Evolutionary conservation across 2,113 vertebrate species (phyloP).

Genomic region (Oreochromis aureus): DNA sequence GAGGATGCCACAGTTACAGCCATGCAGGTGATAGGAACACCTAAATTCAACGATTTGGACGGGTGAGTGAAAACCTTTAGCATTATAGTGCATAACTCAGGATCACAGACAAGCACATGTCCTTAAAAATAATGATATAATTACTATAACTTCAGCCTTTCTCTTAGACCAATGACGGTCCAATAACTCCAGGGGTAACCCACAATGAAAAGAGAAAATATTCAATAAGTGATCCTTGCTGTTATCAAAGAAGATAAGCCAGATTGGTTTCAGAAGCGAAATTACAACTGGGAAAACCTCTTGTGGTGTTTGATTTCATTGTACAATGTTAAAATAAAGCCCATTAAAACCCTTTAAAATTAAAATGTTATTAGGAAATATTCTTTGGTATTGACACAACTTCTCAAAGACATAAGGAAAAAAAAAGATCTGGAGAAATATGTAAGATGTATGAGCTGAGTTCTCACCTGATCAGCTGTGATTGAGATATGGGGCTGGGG

Average conservation of each 20-base stretch:
- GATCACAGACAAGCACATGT: neutral
- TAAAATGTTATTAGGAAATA: neutral
- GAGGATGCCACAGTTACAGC: too few relatives aligned
- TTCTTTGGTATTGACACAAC: too few relatives aligned
- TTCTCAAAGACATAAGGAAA: neutral
- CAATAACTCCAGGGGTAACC: neutral
- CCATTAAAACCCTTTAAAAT: too few relatives aligned
- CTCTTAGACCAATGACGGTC: neutral
- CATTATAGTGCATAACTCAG: neutral
- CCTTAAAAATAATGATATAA: neutral
- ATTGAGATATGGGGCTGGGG: neutral
- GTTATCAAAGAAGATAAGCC: neutral
- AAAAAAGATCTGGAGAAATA: neutral
- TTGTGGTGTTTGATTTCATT: neutral
- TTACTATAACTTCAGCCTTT: neutral
- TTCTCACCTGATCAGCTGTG: neutral
- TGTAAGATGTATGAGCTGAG: neutral
- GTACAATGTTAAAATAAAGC: fast-evolving
- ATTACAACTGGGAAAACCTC: neutral
- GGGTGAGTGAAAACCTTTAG: too few relatives aligned
- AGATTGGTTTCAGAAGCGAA: neutral
- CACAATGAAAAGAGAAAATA: neutral
- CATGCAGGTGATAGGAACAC: too few relatives aligned
- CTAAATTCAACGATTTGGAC: too few relatives aligned
- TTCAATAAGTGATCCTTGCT: neutral